phyloP scores from a whole-genome alignment of 2,888 invertebrate species.

The Acrobasis suavella region DNA sequence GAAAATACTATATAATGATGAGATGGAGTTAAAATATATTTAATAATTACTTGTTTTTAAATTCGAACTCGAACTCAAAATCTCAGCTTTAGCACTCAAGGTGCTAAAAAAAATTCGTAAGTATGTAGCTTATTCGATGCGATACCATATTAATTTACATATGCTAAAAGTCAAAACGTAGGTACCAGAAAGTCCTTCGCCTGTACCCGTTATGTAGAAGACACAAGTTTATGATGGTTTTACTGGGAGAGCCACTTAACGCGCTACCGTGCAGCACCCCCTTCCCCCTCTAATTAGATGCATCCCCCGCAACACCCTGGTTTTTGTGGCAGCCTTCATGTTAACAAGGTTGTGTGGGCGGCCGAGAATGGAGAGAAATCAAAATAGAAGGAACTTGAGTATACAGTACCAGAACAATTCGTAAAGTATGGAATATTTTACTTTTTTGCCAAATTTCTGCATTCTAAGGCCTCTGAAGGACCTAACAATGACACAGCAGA shows the following conservation, averaged over 20 bases:
- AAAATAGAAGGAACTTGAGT: conserved; percentile 1
- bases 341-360: conserved; percentile 44
- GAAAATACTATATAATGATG: too few species aligned
- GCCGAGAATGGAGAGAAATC: conserved; percentile 15
- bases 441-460: background rate
- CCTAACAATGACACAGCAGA: too few species aligned
- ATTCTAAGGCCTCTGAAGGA: too few species aligned
- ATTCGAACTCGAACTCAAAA: too few species aligned
- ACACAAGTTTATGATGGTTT: conserved; percentile 79
- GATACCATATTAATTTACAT: too few species aligned
- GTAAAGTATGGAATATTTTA: background rate
- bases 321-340: conserved; percentile 49
- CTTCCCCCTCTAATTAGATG: conserved; percentile 56
- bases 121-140: too few species aligned
- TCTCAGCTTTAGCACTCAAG: too few species aligned
- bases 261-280: conserved; percentile 63
- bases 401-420: background rate
- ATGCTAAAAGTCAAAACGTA: background rate
- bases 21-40: too few species aligned
- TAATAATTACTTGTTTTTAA: too few species aligned
- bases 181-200: conserved; percentile 35
- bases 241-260: conserved; percentile 77
- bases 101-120: too few species aligned
- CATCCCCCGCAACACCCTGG: conserved; percentile 46
- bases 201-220: conserved; percentile 62